Evolutionary conservation across 2,797 vertebrate species (phyloP).

Genomic region (Lagorchestes hirsutus): DNA sequence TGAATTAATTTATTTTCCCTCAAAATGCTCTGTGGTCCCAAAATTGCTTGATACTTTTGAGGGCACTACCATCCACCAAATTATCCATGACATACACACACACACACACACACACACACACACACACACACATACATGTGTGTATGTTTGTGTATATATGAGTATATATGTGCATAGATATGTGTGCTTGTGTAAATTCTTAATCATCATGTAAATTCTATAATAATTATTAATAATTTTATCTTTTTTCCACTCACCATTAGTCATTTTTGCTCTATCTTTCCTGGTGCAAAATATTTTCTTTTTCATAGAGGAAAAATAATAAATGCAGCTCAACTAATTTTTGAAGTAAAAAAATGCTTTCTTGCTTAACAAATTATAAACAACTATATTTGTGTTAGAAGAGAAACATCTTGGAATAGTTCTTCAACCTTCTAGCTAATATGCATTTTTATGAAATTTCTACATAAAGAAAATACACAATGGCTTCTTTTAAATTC

Average conservation of each 20-base stretch:
- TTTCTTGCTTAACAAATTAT: background rate
- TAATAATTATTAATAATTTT: background rate
- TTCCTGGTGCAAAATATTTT: background rate
- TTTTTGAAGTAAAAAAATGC: constrained; percentile 24
- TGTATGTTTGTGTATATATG: too few species aligned
- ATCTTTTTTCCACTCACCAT: background rate
- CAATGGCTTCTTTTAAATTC: background rate
- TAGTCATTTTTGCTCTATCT: background rate
- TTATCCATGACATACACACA: background rate
- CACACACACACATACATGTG: too few species aligned
- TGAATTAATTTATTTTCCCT: background rate
- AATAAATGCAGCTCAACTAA: background rate
- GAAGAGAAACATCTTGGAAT: background rate
- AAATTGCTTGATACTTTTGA: background rate
- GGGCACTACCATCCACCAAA: background rate
- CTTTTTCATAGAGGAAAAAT: background rate
- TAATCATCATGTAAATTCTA: background rate
- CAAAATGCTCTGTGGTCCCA: background rate
- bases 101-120: too few species aligned
- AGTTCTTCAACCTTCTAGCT: background rate
- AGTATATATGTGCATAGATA: too few species aligned
- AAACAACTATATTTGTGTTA: background rate
- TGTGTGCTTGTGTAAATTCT: background rate
- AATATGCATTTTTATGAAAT: constrained; percentile 15
- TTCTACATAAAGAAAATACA: constrained; percentile 1